These are phyloP conservation scores for Xyrichtys novacula DNA, from an alignment of 2,797 vertebrate genomes.

Conservation along the genomic window DNA sequence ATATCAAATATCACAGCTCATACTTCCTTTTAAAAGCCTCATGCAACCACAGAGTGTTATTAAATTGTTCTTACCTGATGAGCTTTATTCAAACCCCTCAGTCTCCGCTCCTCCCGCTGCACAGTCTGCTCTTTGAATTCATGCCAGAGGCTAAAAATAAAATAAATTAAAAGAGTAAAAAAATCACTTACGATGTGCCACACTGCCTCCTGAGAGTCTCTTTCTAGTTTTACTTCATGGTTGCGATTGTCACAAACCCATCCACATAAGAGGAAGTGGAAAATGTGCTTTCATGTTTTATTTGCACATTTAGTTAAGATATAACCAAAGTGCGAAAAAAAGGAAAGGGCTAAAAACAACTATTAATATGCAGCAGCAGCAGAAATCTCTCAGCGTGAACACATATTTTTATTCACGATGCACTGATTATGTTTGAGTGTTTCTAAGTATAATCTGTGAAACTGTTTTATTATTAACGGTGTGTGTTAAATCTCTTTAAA, in stretches of 20 bases:
- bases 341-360: slow-evolving; percentile 5
- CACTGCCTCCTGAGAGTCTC: not conserved
- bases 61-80: slow-evolving; percentile 12
- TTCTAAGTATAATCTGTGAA: too few species aligned
- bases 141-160: slow-evolving; percentile 58
- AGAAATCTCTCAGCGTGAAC: not conserved
- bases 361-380: not conserved
- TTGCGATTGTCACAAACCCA: not conserved
- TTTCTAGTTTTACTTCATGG: not conserved
- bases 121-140: slow-evolving; percentile 42
- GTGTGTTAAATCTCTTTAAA: too few species aligned
- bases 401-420: too few species aligned
- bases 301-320: slow-evolving; percentile 26
- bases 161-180: not conserved
- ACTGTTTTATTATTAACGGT: too few species aligned
- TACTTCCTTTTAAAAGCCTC: not conserved
- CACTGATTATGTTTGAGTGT: not conserved
- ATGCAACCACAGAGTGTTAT: not conserved
- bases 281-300: slow-evolving; percentile 34
- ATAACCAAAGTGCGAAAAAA: not conserved
- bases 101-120: slow-evolving; percentile 57
- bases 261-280: slow-evolving; percentile 58
- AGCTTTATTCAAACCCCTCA: slow-evolving; percentile 48
- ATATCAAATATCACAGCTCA: not conserved
- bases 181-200: not conserved